Base-by-base conservation (phyloP, 92 coral and sea anemone genomes). In the Porites divaricata region DNA sequence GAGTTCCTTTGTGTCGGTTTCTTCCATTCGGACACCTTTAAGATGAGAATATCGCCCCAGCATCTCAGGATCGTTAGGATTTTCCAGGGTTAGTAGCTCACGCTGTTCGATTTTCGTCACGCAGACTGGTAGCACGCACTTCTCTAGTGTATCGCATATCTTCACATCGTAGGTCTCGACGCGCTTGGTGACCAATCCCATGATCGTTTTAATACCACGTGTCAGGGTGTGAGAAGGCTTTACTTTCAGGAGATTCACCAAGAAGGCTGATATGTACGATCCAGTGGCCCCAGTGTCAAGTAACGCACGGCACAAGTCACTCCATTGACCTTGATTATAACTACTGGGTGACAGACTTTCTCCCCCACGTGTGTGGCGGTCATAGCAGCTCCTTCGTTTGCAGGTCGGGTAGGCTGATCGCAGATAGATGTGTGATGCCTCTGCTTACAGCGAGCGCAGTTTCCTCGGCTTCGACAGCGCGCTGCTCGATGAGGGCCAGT, bases 261-360 rank as follows among this genome's bases (percentile, higher is more conserved):
- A 76, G 28, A 68, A 89, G 6, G 72, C 74, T 50, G 93, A 90
- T 79, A 26, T 26, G 49, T 75, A 75, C 54, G 70, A 68, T 79
- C 65, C 91, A 75, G 91, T 88, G 54, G 92, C 92, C 74, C 92
- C 97, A 74, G 82, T 88, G 78, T 85, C 97, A 74, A 88, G 77
- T 11, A 93, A 68, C 15, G 89, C 90, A 12, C 93, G 67, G 70
- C 86, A 93, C 69, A n/a, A n/a, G 80, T 90, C 75, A 77, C 76
- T 14, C 84, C 86, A 53, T 76, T 63, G 56, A 84, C 85, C 25
- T 72, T 77, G 49, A 84, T 81, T 14, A 84, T 74, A 23, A 85
- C 90, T 35, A 86, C 90, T 8, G 90, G 90, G 35, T 86, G 90
- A 63, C 82, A 74, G 6, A 90, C 89, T 6, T 69, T 51, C 90